Evolutionary conservation across 2,888 invertebrate genomes (phyloP), one percentile per base, ranked within the genome.

Genomic region (Coenonympha glycerion): DNA sequence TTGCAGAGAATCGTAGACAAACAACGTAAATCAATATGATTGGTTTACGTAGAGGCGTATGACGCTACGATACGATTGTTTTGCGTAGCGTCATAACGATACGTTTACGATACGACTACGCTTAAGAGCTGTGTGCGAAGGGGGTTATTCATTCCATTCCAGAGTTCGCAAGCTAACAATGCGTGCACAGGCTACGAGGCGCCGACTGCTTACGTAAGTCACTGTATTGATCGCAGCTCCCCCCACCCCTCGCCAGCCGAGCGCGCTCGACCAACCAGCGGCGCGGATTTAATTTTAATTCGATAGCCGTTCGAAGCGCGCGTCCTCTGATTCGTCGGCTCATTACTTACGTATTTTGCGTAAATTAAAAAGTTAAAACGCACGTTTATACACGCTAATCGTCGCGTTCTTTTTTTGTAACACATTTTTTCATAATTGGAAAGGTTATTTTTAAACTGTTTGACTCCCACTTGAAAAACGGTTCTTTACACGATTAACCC

Each of bases 221-320:
- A n/a, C n/a, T 68, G 80, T 83, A 83, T 85, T 84, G 84, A 85
- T 85, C 84, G 81, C 59, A 41, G 41, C 46, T 28, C 58, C 61
- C 54, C 54, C 61, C 67, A 44, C 59, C 55, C 63, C 53, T 52
- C 57, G 49, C 58, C 44, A 49, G 56, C 57, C 53, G 60, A 26
- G 56, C 51, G 34, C 58, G 55, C 48, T 49, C 65, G 70, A 68
- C 85, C 84, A 84, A 84, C 83, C 68, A 64, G 67, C 57, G 65
- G 49, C 63, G 64, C 40, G 61, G 70, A 66, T 84, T 83, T 82
- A 81, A 83, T 81, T 85, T 80, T 83, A 83, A 83, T 82, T 82
- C 71, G 71, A 80, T 82, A 75, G 74, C 76, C 69, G 72, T 70
- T 73, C 64, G 61, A 62, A 62, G 65, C 66, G 65, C 68, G 66